Evolutionary conservation across 1,140 invertebrate species (phyloP).

Genomic region (Achatina immaculata): DNA sequence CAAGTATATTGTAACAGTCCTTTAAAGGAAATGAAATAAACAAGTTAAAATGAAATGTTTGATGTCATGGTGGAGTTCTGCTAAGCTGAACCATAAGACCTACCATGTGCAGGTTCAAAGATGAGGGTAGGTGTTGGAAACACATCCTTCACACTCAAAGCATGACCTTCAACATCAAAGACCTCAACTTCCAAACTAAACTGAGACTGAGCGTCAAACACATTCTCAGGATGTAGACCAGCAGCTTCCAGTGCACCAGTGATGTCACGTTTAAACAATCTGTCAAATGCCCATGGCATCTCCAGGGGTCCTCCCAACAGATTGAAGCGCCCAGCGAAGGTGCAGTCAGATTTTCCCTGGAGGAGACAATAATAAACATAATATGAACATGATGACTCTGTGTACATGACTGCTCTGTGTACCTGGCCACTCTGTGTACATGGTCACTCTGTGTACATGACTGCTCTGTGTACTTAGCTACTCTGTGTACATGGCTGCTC

Average conservation of each 20-base stretch:
- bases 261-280: conserved; percentile 44
- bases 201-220: conserved; percentile 27
- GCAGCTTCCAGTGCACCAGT: conserved; percentile 28
- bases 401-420: too few relatives aligned
- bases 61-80: too few relatives aligned
- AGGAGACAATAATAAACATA: background rate
- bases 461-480: too few relatives aligned
- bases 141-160: conserved; percentile 14
- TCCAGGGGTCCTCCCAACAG: conserved; percentile 45
- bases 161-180: conserved; percentile 18
- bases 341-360: conserved; percentile 20
- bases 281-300: conserved; percentile 47
- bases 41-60: too few relatives aligned
- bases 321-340: conserved; percentile 42
- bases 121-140: conserved; percentile 41
- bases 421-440: too few relatives aligned
- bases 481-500: too few relatives aligned
- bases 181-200: conserved; percentile 26
- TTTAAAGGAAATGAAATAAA: too few relatives aligned
- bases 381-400: too few relatives aligned
- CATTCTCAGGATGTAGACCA: conserved; percentile 21
- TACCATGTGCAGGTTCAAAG: conserved; percentile 38
- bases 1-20: too few relatives aligned
- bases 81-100: too few relatives aligned
- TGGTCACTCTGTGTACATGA: too few relatives aligned